These are phyloP conservation scores for Plagiodera versicolora DNA, from an alignment of 2,888 invertebrate genomes.

Conservation along the genomic window DNA sequence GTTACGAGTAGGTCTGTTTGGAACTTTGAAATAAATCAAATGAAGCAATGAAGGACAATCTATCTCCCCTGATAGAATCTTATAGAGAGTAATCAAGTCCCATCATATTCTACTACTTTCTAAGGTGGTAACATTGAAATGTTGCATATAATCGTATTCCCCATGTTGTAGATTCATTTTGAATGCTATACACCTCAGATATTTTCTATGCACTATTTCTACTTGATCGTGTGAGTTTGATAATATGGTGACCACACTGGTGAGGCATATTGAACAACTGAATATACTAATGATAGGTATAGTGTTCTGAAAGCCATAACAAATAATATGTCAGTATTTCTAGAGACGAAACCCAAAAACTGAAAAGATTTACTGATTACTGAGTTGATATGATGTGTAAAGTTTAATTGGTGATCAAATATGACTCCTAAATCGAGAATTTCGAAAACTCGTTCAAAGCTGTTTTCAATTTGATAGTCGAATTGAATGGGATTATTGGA, in stretches of 20 bases:
- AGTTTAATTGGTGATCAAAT: not conserved
- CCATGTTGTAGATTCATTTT: not conserved
- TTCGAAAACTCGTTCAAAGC: not conserved
- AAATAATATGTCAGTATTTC: not conserved
- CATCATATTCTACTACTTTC: constrained; percentile 6
- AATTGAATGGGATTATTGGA: constrained; percentile 10
- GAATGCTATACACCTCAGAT: not conserved
- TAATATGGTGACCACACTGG: constrained; percentile 2
- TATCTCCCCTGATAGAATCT: too few relatives aligned
- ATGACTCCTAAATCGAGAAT: not conserved
- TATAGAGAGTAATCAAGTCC: constrained; percentile 5
- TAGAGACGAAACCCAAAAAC: not conserved
- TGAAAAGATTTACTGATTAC: not conserved
- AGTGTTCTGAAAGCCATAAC: constrained; percentile 1
- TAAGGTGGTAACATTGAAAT: not conserved
- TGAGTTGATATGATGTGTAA: not conserved
- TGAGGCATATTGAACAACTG: not conserved
- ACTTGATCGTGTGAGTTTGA: not conserved
- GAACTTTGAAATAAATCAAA: constrained; percentile 8
- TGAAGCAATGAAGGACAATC: constrained; percentile 4
- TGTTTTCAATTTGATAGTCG: constrained; percentile 6
- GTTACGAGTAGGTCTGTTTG: too few relatives aligned
- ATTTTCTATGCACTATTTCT: constrained; percentile 5
- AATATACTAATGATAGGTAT: too few relatives aligned
- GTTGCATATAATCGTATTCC: constrained; percentile 1